phyloP scores from a whole-genome alignment of 2,113 vertebrate genomes.

The Charadrius vociferus region DNA sequence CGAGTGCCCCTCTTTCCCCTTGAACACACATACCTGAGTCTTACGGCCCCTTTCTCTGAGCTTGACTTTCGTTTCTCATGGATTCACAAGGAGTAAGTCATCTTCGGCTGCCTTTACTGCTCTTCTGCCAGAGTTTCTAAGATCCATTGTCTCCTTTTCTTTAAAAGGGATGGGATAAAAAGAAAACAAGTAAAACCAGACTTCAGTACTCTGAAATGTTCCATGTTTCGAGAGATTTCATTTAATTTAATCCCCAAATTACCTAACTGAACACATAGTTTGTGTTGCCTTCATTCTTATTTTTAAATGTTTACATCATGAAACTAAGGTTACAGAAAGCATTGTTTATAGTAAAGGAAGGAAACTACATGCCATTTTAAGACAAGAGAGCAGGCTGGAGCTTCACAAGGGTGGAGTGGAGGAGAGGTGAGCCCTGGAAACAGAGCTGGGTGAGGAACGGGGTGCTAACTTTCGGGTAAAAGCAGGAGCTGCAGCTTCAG shows the following conservation, averaged over 20 bases:
- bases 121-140: not conserved
- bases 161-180: not conserved
- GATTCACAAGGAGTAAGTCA: not conserved
- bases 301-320: constrained; percentile 53
- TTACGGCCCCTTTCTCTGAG: not conserved
- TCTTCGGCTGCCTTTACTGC: not conserved
- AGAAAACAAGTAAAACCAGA: not conserved
- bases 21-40: not conserved
- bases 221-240: not conserved
- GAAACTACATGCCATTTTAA: constrained; percentile 37
- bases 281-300: constrained; percentile 41
- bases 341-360: constrained; percentile 63
- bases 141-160: not conserved
- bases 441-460: not conserved
- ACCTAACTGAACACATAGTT: constrained; percentile 15
- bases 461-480: not conserved
- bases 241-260: constrained; percentile 36
- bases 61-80: not conserved
- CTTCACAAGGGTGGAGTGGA: constrained; percentile 10
- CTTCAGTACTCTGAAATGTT: not conserved
- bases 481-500: not conserved
- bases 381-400: not conserved
- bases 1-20: not conserved
- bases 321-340: constrained; percentile 49
- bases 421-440: not conserved